Base-by-base conservation (phyloP, 2,888 invertebrate genomes). In the Limnephilus rhombicus region DNA sequence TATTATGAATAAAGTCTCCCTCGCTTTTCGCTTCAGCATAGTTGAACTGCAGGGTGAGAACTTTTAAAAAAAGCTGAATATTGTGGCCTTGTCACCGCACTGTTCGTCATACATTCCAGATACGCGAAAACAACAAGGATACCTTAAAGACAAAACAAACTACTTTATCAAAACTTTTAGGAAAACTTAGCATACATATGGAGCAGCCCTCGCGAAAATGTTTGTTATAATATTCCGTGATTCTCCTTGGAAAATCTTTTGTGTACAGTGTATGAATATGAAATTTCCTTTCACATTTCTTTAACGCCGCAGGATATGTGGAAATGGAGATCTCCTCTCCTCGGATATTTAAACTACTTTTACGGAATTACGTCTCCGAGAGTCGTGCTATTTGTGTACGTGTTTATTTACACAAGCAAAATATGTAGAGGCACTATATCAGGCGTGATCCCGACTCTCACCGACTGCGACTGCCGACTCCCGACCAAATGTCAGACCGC, bases 191-290 rank as follows among this genome's bases (percentile, higher is more conserved):
- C 86, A 86, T 86, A 86, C 86, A 86, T 45, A 86, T 86, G 86
- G 87, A 68, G 37, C 34, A 87, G 87, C 15, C 34, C 31, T 53
- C 87, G 41, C 49, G 86, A 87, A 87, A 34, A 87, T 87, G 34
- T 87, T 87, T 87, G 87, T 87, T 68, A 68, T 87, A 87, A 87
- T 87, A 87, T 87, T 87, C 87, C 87, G 34, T 87, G 87, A 87
- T 87, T 87, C 68, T 68, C 53, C 29, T 34, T 37, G 34, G 87
- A 87, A 68, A 87, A 87, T 87, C 87, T 87, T 87, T 87, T 87
- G 87, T 87, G 87, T 87, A 87, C 87, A 53, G 68, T 87, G 68
- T 87, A 87, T 87, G 87, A 87, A 87, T 87, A 68, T 87, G 68
- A 87, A 87, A 87, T 68, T 31, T 53, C 68, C 87, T 87, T 87